Conservation (phyloP, 2,888 invertebrate species). For the Harpagoxenus sublaevis region DNA sequence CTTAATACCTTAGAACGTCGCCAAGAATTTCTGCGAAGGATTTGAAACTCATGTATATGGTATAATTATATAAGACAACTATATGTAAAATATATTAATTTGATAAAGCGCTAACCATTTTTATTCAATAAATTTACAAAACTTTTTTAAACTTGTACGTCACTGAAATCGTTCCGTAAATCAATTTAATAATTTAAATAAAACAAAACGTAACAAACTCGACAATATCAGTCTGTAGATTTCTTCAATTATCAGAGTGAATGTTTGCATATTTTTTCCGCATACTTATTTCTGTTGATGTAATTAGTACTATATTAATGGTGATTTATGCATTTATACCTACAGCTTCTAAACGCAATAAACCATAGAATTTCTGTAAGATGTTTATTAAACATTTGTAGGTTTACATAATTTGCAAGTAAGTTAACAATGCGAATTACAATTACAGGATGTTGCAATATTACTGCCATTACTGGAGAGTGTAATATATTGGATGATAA, state of each 20-base stretch:
- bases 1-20: slow-evolving; percentile 25
- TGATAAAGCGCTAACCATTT: slow-evolving; percentile 49
- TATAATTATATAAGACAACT: slow-evolving; percentile 64
- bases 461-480: slow-evolving; percentile 72
- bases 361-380: slow-evolving; percentile 59
- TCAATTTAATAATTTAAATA: slow-evolving; percentile 37
- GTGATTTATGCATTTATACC: slow-evolving; percentile 67
- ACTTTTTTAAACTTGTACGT: slow-evolving; percentile 48
- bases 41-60: slow-evolving; percentile 60
- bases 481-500: too few relatives aligned
- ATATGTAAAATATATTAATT: slow-evolving; percentile 68
- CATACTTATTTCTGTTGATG: slow-evolving; percentile 68
- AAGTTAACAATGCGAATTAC: slow-evolving; percentile 59
- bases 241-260: slow-evolving; percentile 67
- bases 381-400: slow-evolving; percentile 70
- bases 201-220: slow-evolving; percentile 36
- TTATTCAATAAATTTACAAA: slow-evolving; percentile 53
- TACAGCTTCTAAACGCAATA: slow-evolving; percentile 65
- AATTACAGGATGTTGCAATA: slow-evolving; percentile 69
- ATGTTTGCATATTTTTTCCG: slow-evolving; percentile 66
- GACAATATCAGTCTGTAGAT: slow-evolving; percentile 53
- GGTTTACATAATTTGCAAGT: slow-evolving; percentile 62
- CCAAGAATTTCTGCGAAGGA: slow-evolving; percentile 67
- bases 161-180: slow-evolving; percentile 27
- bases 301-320: slow-evolving; percentile 60